Evolutionary conservation across 2,797 vertebrate genomes (phyloP).

Genomic region (Capromys pilorides): DNA sequence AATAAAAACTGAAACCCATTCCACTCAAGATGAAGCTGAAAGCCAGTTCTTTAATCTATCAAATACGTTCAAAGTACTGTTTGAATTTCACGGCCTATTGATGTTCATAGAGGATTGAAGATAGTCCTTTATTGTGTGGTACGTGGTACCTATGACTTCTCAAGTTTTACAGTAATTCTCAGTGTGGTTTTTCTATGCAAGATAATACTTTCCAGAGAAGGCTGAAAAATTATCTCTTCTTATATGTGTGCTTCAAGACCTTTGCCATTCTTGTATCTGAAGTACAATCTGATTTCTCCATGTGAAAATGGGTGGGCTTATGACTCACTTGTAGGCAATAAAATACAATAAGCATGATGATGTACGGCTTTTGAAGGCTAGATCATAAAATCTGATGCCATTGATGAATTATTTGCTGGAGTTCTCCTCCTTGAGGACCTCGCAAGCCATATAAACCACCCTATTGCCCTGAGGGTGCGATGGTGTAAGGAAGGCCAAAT

Average conservation of each 20-base stretch:
- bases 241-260: background rate
- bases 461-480: background rate
- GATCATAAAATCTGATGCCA: background rate
- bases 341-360: background rate
- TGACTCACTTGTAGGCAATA: background rate
- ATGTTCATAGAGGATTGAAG: conserved; percentile 26
- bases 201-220: conserved; percentile 53
- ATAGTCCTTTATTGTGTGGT: background rate
- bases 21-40: conserved; percentile 15
- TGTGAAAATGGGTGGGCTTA: background rate
- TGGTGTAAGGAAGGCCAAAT: background rate
- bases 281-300: background rate
- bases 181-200: background rate
- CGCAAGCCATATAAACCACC: background rate
- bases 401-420: background rate
- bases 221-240: background rate
- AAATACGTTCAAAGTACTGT: background rate
- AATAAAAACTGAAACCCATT: conserved; percentile 62
- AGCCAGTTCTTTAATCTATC: conserved; percentile 17
- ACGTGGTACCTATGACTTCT: background rate
- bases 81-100: background rate
- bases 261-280: background rate
- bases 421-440: background rate
- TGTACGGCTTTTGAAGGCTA: background rate
- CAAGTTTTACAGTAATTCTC: conserved; percentile 7